phyloP scores from a whole-genome alignment of 2,113 vertebrate species.

The Ameiurus melas region DNA sequence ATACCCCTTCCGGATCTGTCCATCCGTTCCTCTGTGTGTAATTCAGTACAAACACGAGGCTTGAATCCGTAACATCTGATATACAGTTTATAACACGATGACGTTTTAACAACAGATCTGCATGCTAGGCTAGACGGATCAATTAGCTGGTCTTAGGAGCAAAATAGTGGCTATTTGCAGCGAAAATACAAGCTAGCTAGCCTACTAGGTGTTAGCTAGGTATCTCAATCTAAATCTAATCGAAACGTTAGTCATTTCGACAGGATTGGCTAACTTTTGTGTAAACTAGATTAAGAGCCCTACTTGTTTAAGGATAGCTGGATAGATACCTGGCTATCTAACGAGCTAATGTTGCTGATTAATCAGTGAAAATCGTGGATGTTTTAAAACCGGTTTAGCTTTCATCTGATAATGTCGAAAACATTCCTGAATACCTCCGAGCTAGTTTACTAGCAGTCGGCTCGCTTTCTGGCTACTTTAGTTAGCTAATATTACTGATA shows the following conservation, averaged over 20 bases:
- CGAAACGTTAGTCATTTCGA: neutral
- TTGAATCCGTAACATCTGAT: neutral
- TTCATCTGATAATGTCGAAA: neutral
- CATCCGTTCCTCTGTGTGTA: neutral
- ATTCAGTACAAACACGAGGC: neutral
- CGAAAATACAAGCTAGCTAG: neutral
- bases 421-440: neutral
- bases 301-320: neutral
- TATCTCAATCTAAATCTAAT: too few relatives aligned
- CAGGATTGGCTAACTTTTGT: neutral
- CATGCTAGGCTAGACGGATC: neutral
- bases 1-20: neutral
- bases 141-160: neutral
- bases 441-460: neutral
- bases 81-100: neutral
- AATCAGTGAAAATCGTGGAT: neutral
- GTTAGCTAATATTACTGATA: neutral
- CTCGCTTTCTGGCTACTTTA: neutral
- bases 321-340: neutral
- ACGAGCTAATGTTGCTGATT: neutral
- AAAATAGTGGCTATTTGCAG: neutral
- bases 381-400: neutral
- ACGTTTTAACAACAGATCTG: neutral
- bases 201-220: neutral
- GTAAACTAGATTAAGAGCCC: neutral